Evolutionary conservation across 2,888 invertebrate species (phyloP).

Genomic region (Orthosia gracilis): DNA sequence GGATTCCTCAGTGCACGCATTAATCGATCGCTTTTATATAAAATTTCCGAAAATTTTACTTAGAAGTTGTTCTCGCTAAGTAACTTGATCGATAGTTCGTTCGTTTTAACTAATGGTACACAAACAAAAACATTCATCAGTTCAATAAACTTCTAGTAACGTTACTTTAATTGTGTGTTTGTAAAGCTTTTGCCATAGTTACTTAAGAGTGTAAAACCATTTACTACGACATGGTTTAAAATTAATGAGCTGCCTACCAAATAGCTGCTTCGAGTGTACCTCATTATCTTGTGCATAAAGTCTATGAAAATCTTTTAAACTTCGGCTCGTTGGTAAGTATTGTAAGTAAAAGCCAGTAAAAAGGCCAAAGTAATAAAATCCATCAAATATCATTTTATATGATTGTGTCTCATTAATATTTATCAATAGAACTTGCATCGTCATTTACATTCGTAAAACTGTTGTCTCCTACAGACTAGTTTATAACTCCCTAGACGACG

Average conservation of each 20-base stretch:
- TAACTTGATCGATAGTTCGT: no score
- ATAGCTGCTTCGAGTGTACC: not conserved
- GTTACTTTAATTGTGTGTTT: not conserved
- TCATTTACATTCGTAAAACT: slow-evolving; percentile 16
- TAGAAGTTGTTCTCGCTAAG: not conserved
- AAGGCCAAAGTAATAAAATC: slow-evolving; percentile 1
- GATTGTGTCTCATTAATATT: not conserved
- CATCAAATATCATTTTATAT: not conserved
- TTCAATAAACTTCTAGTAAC: not conserved
- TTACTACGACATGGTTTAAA: not conserved
- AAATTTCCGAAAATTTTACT: not conserved
- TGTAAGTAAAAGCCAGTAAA: not conserved
- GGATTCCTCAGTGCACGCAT: no score
- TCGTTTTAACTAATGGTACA: not conserved
- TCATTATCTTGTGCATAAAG: not conserved
- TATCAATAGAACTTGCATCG: slow-evolving; percentile 11
- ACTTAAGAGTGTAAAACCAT: not conserved
- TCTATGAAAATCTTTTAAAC: not conserved
- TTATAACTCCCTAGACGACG: slow-evolving; percentile 30
- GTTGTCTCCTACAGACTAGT: slow-evolving; percentile 11
- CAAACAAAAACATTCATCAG: not conserved
- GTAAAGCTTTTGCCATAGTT: not conserved
- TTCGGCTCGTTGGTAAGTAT: not conserved
- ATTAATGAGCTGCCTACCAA: not conserved
- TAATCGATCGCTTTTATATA: no score